A percentile compares a stretch with the other conserved stretches of the same genome.
Evolutionary conservation across 2,888 invertebrate genomes (phyloP).

Genomic region (Bedellia somnulentella): DNA sequence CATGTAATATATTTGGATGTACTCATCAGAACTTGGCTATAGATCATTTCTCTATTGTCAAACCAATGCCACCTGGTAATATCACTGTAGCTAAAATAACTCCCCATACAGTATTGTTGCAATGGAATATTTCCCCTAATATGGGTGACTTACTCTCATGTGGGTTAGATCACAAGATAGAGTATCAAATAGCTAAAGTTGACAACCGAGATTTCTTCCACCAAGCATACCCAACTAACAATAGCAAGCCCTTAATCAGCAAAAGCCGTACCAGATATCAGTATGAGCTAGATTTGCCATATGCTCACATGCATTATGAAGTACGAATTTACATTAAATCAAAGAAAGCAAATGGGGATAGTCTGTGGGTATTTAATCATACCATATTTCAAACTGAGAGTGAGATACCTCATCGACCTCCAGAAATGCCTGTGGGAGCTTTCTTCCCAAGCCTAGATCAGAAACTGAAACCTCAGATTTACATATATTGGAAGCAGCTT

Average conservation of each 20-base stretch:
- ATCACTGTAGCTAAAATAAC: conserved; percentile 23
- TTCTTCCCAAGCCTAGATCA: conserved; percentile 57
- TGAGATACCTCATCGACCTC: conserved; percentile 66
- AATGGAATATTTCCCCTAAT: conserved; percentile 36
- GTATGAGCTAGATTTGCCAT: conserved; percentile 56
- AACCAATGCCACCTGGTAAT: conserved; percentile 29
- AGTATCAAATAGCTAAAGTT: conserved; percentile 50
- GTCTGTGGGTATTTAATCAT: conserved; percentile 67
- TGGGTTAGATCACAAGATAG: conserved; percentile 40
- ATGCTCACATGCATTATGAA: conserved; percentile 71
- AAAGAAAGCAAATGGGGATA: conserved; percentile 31
- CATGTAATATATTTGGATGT: conserved; percentile 64
- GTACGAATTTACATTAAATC: conserved; percentile 55
- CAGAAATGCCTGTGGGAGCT: conserved; percentile 71
- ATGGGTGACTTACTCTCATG: conserved; percentile 28
- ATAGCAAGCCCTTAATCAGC: background rate
- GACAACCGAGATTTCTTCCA: conserved; percentile 29
- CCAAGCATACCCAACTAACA: background rate
- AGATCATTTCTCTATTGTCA: conserved; percentile 58
- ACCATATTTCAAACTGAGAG: conserved; percentile 64
- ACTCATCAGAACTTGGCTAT: conserved; percentile 50
- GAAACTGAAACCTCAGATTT: conserved; percentile 54
- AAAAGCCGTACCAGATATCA: too few species aligned
- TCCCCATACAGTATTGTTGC: conserved; percentile 33
- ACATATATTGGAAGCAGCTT: conserved; percentile 80